phyloP scores from a whole-genome alignment of 2,888 invertebrate genomes.

The Cheilosia soror region DNA sequence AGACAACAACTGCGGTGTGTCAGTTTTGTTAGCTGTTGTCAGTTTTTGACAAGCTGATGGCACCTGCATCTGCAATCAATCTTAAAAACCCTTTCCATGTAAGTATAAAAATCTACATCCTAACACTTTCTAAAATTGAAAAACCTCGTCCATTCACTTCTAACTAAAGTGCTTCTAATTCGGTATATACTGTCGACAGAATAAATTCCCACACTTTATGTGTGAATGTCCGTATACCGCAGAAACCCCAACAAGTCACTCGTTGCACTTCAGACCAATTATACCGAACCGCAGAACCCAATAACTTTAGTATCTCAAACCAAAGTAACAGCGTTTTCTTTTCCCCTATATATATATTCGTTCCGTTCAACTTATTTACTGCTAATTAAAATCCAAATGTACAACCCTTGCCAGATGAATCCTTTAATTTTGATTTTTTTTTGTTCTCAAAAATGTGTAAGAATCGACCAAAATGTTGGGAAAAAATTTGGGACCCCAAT shows the following conservation, averaged over 20 bases:
- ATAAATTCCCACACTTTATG: constrained; percentile 44
- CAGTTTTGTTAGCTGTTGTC: too few relatives aligned
- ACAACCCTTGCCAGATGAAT: constrained; percentile 64
- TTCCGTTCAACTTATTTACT: constrained; percentile 66
- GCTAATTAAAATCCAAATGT: constrained; percentile 70
- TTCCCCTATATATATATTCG: constrained; percentile 17
- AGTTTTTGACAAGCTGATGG: too few relatives aligned
- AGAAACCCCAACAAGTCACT: constrained; percentile 30
- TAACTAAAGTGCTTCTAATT: constrained; percentile 16
- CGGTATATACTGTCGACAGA: neutral
- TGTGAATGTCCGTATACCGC: constrained; percentile 12
- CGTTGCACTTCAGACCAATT: constrained; percentile 53
- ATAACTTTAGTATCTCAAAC: constrained; percentile 39
- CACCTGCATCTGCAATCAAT: too few relatives aligned
- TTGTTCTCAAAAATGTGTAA: constrained; percentile 3
- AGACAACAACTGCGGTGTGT: too few relatives aligned
- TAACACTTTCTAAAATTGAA: neutral
- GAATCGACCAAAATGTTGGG: constrained; percentile 6
- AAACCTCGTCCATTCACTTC: neutral
- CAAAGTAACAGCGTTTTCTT: constrained; percentile 28
- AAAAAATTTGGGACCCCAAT: constrained; percentile 37
- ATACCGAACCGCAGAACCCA: constrained; percentile 46
- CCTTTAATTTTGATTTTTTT: constrained; percentile 27
- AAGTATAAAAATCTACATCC: neutral
- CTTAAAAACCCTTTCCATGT: neutral